Evolutionary conservation across 1,140 invertebrate genomes (phyloP).

Genomic region (Bombyx mandarina): DNA sequence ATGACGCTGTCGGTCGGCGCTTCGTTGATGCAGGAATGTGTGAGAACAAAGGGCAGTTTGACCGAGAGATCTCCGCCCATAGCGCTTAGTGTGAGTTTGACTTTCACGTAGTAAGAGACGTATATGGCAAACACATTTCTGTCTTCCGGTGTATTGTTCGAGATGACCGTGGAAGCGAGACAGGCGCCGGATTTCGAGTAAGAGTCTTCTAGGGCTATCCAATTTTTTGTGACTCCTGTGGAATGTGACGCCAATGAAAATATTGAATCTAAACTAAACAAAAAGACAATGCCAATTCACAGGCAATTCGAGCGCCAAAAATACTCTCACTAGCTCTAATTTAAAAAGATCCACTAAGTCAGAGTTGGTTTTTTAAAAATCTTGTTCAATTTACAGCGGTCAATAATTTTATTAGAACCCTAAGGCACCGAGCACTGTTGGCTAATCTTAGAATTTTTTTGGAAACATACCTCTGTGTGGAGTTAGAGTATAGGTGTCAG

Average conservation of each 20-base stretch:
- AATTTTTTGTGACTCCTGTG: constrained; percentile 81
- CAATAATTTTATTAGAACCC: no score
- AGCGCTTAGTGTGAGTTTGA: constrained; percentile 82
- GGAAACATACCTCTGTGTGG: constrained; percentile 75
- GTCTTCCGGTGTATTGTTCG: constrained; percentile 75
- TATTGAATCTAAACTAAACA: no score
- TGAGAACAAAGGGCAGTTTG: constrained; percentile 84
- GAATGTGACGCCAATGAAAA: constrained; percentile 5
- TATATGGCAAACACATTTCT: constrained; percentile 91
- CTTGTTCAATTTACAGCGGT: no score
- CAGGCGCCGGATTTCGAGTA: constrained; percentile 78
- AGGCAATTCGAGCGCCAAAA: no score
- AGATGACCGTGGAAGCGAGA: constrained; percentile 79
- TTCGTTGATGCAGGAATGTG: constrained; percentile 67
- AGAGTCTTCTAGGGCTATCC: constrained; percentile 85
- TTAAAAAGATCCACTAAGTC: no score
- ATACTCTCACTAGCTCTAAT: no score
- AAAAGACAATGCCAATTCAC: no score
- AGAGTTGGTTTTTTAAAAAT: no score
- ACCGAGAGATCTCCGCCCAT: constrained; percentile 85
- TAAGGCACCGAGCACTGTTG: no score
- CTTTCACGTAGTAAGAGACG: constrained; percentile 91
- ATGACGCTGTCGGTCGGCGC: constrained; percentile 59
- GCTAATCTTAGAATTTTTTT: not conserved
- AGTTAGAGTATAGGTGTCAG: constrained; percentile 75